Conservation (phyloP, 2,113 vertebrate species). For the Callopanchax toddi region DNA sequence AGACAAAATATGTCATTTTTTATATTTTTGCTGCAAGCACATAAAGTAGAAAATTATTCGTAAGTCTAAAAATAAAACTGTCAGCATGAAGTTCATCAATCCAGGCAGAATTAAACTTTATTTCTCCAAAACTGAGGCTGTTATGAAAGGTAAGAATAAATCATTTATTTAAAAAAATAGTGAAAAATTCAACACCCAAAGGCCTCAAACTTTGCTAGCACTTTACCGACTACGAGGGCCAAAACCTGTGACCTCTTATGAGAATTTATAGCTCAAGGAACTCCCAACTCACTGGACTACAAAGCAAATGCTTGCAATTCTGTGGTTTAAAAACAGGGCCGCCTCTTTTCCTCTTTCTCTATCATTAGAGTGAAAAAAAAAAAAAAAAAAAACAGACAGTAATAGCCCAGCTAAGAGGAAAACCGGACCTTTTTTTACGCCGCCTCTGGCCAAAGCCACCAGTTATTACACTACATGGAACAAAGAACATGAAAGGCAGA, state of each 20-base stretch:
- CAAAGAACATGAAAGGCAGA: slow-evolving; percentile 42
- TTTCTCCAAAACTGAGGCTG: too few relatives aligned
- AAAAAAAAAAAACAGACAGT: slow-evolving; percentile 22
- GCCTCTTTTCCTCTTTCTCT: slow-evolving; percentile 43
- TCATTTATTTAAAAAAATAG: too few relatives aligned
- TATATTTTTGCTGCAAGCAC: too few relatives aligned
- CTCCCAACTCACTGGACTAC: slow-evolving; percentile 25
- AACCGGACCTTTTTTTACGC: slow-evolving; percentile 42
- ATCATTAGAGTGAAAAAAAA: slow-evolving; percentile 30
- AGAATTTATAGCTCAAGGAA: slow-evolving; percentile 22
- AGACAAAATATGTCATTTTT: too few relatives aligned
- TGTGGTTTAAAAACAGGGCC: slow-evolving; percentile 32
- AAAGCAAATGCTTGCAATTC: slow-evolving; percentile 26
- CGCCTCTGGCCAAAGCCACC: slow-evolving; percentile 42
- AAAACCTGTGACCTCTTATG: not conserved
- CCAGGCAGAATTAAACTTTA: too few relatives aligned
- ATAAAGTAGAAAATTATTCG: too few relatives aligned
- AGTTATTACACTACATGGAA: slow-evolving; percentile 40
- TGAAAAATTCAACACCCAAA: not conserved
- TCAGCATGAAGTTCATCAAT: too few relatives aligned
- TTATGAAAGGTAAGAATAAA: too few relatives aligned
- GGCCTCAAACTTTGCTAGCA: not conserved
- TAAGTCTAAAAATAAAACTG: too few relatives aligned
- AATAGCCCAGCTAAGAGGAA: slow-evolving; percentile 32
- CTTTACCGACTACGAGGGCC: not conserved